These are phyloP conservation scores for Ophion obscuratus DNA, from an alignment of 2,888 invertebrate genomes.

Conservation along the genomic window DNA sequence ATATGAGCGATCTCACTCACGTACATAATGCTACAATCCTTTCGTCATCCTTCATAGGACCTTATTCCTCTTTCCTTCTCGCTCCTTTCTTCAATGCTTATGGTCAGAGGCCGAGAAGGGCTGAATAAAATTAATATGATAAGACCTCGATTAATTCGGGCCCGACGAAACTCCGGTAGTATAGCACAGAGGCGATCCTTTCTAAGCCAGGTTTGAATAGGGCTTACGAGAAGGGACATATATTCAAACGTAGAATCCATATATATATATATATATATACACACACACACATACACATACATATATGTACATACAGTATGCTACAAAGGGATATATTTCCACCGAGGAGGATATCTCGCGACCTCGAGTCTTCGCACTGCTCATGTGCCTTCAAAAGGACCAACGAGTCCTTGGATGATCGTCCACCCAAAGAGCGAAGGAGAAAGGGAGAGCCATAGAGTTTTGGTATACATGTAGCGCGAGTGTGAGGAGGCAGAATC, in stretches of 20 bases:
- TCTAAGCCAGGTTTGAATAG: constrained; percentile 80
- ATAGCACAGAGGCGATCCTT: constrained; percentile 55
- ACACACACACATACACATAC: background rate
- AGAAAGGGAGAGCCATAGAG: constrained; percentile 56
- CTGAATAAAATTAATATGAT: constrained; percentile 82
- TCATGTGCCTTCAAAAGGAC: constrained; percentile 61
- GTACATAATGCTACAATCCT: background rate
- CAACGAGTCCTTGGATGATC: constrained; percentile 76
- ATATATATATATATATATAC: background rate
- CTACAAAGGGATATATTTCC: constrained; percentile 54
- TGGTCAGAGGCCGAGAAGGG: constrained; percentile 70
- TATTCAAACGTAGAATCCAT: background rate
- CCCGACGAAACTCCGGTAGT: constrained; percentile 78
- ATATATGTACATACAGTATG: background rate
- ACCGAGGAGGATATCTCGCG: constrained; percentile 37
- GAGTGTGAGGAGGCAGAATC: constrained; percentile 75
- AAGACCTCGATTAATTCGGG: constrained; percentile 82
- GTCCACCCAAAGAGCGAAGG: constrained; percentile 65
- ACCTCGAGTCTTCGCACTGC: constrained; percentile 34
- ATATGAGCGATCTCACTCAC: background rate
- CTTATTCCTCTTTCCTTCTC: constrained; percentile 4
- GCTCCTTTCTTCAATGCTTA: constrained; percentile 14
- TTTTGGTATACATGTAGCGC: constrained; percentile 32
- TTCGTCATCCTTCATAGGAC: constrained; percentile 29
- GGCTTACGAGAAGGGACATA: constrained; percentile 70